Base-by-base conservation (phyloP, 1,140 invertebrate species). In the Trachymyrmex septentrionalis region DNA sequence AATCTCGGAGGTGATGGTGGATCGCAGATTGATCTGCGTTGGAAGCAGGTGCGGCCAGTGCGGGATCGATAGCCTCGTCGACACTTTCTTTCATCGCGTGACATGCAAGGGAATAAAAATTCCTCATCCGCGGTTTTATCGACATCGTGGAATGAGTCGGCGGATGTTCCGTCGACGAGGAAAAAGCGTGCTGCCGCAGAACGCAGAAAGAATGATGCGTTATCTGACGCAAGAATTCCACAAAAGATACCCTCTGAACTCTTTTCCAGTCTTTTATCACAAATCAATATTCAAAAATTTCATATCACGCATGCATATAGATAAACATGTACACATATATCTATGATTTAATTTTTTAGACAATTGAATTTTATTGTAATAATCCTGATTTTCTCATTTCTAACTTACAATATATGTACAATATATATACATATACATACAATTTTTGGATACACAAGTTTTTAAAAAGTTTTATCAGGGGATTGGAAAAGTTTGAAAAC, bases 1-100 rank as follows among this genome's bases (percentile, higher is more conserved):
- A 38, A 19, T 55, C 63, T 38, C 77, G 24, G 34, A 72, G 24
- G 16, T 59, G 24, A 82, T 73, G 73, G 55, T 55, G 30, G 50
- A 81, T 84, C 55, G n/a, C 57, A 84, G 80, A 84, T 84, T 84
- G 80, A 84, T 84, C 72, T 84, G 80, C 80, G 67, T 73, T 73
- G 69, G 27, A 38, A 84, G 69, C 80, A 84, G 80, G 69, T 84
- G 80, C 38, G 69, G 67, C 55, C 38, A 9, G 38, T 61, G 27
- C 44, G 55, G 80, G 44, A 84, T 73, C 80, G 80, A 84, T 84
- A 38, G 80, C 67, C 24, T 69, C 80, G 69, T 75, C 80, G 80
- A 84, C 80, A 84, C 69, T 84, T 84, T 84, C 80, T 84, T 84
- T 84, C 80, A 75, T 84, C 80, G 71, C 55, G 67, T 84, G 80